Conservation (phyloP, 1,140 invertebrate genomes). For the Eciton burchellii region DNA sequence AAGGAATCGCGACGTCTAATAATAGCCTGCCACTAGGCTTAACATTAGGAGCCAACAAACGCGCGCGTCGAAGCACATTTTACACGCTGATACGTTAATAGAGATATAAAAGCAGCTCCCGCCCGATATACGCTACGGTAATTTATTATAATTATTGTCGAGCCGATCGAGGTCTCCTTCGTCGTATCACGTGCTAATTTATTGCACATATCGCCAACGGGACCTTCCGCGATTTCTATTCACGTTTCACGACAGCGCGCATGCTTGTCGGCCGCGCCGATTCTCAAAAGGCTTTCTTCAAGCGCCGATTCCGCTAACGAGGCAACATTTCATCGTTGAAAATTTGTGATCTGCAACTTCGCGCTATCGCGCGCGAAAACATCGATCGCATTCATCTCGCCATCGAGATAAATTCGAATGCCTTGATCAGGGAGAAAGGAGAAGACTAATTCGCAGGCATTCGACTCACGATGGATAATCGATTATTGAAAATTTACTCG, state of each 20-base stretch:
- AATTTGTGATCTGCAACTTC: conserved; percentile 56
- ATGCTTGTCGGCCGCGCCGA: conserved; percentile 62
- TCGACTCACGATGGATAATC: neutral
- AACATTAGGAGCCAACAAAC: neutral
- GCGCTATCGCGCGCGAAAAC: too few relatives aligned
- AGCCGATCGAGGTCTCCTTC: conserved; percentile 7
- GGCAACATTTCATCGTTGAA: conserved; percentile 38
- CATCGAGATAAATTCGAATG: neutral
- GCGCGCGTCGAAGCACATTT: neutral
- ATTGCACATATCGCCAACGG: conserved; percentile 58
- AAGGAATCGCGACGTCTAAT: neutral
- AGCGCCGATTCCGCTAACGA: conserved; percentile 34
- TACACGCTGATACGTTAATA: conserved; percentile 46
- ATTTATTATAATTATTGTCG: conserved; percentile 60
- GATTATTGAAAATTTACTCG: neutral
- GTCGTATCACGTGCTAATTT: conserved; percentile 52
- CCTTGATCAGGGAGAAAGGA: neutral
- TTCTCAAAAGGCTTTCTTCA: conserved; percentile 66
- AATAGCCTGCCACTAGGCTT: conserved; percentile 4
- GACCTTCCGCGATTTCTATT: conserved; percentile 74
- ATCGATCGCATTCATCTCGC: neutral
- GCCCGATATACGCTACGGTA: conserved; percentile 13
- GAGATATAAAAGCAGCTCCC: conserved; percentile 27
- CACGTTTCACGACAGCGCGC: conserved; percentile 53
- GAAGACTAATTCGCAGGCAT: neutral